phyloP scores from a whole-genome alignment of 2,888 invertebrate genomes.

The Meliscaeva auricollis region DNA sequence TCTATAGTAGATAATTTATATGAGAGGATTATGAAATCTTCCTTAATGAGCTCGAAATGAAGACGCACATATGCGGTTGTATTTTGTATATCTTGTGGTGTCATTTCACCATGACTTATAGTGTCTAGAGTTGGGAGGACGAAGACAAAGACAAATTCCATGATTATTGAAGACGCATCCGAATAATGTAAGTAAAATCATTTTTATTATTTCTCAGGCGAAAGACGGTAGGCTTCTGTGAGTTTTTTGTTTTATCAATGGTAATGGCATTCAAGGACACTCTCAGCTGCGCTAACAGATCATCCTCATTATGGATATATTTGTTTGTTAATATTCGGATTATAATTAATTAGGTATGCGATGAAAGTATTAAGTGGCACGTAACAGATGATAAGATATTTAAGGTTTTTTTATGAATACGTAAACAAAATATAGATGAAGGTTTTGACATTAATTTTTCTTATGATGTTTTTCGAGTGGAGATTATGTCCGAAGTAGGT shows the following conservation, averaged over 20 bases:
- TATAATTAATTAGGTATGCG: constrained; percentile 14
- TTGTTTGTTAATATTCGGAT: constrained; percentile 3
- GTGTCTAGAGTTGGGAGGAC: constrained; percentile 6
- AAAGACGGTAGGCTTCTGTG: background rate
- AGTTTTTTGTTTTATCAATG: constrained; percentile 6
- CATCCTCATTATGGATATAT: background rate
- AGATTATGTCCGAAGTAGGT: too few species aligned
- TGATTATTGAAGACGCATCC: constrained; percentile 37
- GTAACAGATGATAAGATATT: background rate
- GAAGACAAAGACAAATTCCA: constrained; percentile 29
- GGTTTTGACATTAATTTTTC: too few species aligned
- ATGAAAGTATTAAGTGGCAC: constrained; percentile 22
- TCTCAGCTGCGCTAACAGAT: constrained; percentile 11
- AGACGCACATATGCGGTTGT: constrained; percentile 23
- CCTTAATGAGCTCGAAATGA: constrained; percentile 46
- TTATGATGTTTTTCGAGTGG: too few species aligned
- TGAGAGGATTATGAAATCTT: constrained; percentile 36
- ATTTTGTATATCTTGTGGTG: background rate
- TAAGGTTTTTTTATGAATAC: background rate
- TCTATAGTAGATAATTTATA: background rate
- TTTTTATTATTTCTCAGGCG: constrained; percentile 39
- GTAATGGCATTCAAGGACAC: constrained; percentile 56
- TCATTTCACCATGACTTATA: constrained; percentile 31
- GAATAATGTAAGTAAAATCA: constrained; percentile 36
- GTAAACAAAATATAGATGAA: background rate